phyloP scores from a whole-genome alignment of 2,888 invertebrate genomes.

The Dioctria rufipes region DNA sequence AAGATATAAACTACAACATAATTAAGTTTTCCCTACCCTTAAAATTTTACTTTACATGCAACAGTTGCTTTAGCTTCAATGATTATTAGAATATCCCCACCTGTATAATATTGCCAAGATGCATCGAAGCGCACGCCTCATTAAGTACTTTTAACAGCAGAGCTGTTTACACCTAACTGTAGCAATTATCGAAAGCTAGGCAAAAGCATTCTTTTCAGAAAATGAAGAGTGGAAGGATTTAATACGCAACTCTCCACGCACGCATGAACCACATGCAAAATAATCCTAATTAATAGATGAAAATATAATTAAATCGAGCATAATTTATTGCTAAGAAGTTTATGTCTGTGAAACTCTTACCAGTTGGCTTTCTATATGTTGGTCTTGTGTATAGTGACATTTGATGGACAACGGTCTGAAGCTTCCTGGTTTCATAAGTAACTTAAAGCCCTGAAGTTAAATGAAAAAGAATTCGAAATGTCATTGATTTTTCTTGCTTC shows the following conservation, averaged over 20 bases:
- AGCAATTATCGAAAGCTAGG: constrained; percentile 22
- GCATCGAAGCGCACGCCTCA: neutral
- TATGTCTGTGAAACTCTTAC: no score
- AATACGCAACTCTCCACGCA: neutral
- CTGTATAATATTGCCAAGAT: neutral
- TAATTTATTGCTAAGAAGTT: no score
- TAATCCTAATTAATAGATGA: no score
- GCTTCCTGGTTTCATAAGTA: no score
- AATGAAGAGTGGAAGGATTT: constrained; percentile 12
- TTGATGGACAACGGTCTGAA: no score
- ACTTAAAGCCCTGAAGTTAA: no score
- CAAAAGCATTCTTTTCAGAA: constrained; percentile 7
- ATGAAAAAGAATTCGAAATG: neutral
- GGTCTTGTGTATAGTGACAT: no score
- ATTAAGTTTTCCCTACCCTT: constrained; percentile 7
- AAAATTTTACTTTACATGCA: constrained; percentile 7
- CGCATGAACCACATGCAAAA: no score
- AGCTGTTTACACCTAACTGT: neutral
- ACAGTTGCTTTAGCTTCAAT: neutral
- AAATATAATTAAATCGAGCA: no score
- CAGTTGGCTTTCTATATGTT: no score
- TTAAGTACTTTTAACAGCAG: neutral
- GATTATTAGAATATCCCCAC: neutral
- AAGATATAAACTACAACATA: neutral
- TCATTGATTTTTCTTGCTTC: constrained; percentile 8